Conservation (phyloP, 2,888 invertebrate species). For the Drosophila prostipennis region DNA sequence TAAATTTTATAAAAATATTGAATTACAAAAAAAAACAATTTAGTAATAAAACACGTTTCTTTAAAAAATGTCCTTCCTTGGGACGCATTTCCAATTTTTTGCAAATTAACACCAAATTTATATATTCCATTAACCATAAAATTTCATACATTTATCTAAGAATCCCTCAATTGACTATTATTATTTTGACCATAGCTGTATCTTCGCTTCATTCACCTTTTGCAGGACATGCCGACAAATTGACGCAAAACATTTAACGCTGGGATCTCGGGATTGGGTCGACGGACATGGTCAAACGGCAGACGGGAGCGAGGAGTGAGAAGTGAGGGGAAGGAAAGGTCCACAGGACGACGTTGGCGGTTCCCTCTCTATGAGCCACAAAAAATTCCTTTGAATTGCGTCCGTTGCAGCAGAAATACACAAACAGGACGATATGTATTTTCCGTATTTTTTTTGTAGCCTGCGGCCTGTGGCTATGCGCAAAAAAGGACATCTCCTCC, state of each 20-base stretch:
- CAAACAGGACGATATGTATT: slow-evolving; percentile 36
- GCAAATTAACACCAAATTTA: too few relatives aligned
- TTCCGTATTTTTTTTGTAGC: slow-evolving; percentile 36
- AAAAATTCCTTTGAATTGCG: slow-evolving; percentile 76
- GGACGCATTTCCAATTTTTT: too few relatives aligned
- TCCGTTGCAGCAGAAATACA: slow-evolving; percentile 31
- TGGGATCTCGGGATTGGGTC: slow-evolving; percentile 18
- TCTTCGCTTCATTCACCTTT: slow-evolving; percentile 55
- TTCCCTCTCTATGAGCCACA: slow-evolving; percentile 50
- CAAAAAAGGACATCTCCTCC: slow-evolving; percentile 74
- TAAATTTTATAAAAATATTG: too few relatives aligned
- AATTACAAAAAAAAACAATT: too few relatives aligned
- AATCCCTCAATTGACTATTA: not conserved
- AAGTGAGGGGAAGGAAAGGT: not conserved
- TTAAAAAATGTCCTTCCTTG: too few relatives aligned
- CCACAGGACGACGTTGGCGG: slow-evolving; percentile 28
- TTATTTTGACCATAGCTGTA: slow-evolving; percentile 19
- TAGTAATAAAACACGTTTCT: too few relatives aligned
- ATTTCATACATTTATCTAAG: too few relatives aligned
- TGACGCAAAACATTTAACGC: slow-evolving; percentile 78
- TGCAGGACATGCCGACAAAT: slow-evolving; percentile 62
- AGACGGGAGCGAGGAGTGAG: slow-evolving; percentile 11
- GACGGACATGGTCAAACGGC: slow-evolving; percentile 62
- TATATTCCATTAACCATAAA: too few relatives aligned
- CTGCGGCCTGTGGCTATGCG: slow-evolving; percentile 64